Evolutionary conservation across 1,140 invertebrate species (phyloP).

Genomic region (Daktulosphaira vitifoliae): DNA sequence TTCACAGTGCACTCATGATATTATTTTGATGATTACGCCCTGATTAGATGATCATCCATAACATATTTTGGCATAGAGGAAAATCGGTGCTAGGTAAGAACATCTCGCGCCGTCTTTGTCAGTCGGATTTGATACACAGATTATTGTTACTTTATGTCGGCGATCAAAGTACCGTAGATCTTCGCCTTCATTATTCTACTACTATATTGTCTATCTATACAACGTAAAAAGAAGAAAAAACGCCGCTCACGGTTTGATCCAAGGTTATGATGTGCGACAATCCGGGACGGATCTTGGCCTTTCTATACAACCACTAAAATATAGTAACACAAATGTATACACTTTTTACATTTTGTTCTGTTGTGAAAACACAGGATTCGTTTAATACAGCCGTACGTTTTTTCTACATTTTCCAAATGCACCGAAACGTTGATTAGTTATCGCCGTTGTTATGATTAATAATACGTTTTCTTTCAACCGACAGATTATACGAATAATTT

Average conservation of each 20-base stretch:
- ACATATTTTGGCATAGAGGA: too few species aligned
- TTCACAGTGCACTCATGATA: too few species aligned
- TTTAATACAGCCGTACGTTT: not conserved
- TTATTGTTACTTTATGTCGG: not conserved
- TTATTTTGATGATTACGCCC: too few species aligned
- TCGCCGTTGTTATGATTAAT: too few species aligned
- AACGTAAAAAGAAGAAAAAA: not conserved
- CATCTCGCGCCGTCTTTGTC: slow-evolving; percentile 12
- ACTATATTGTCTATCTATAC: too few species aligned
- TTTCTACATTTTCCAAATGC: too few species aligned
- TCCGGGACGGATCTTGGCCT: slow-evolving; percentile 31
- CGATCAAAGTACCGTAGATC: slow-evolving; percentile 22
- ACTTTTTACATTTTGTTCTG: slow-evolving; percentile 15
- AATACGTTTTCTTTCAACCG: too few species aligned
- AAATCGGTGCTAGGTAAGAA: too few species aligned
- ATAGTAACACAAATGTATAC: not conserved
- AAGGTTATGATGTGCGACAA: slow-evolving; percentile 30
- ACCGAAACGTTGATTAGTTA: too few species aligned
- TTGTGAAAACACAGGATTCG: slow-evolving; percentile 5
- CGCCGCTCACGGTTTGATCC: slow-evolving; percentile 30
- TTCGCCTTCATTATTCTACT: not conserved
- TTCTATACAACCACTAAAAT: slow-evolving; percentile 27
- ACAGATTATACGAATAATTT: too few species aligned
- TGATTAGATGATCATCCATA: too few species aligned
- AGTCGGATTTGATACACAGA: slow-evolving; percentile 5